Conservation (phyloP, 2,888 invertebrate genomes). For the Amiota mariae region DNA sequence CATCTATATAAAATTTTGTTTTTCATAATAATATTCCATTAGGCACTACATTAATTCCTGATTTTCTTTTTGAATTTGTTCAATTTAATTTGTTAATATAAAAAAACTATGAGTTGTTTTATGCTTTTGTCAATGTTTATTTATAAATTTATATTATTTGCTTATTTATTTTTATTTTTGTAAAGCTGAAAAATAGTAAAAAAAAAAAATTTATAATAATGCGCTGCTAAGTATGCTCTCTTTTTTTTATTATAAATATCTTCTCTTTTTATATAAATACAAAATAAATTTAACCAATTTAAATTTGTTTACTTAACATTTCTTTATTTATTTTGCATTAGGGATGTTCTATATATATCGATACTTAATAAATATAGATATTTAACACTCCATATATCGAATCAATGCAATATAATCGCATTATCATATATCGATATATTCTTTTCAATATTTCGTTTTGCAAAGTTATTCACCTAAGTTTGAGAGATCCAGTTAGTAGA, state of each 20-base stretch:
- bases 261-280: too few relatives aligned
- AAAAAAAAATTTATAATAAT: not conserved
- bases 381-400: too few relatives aligned
- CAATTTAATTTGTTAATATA: conserved; percentile 46
- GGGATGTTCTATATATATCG: too few relatives aligned
- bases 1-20: conserved; percentile 36
- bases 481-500: too few relatives aligned
- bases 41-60: conserved; percentile 63
- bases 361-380: too few relatives aligned
- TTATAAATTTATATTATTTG: conserved; percentile 1
- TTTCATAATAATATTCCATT: conserved; percentile 47
- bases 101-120: conserved; percentile 41
- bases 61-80: conserved; percentile 40
- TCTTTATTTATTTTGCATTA: too few relatives aligned
- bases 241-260: too few relatives aligned
- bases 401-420: too few relatives aligned
- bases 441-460: too few relatives aligned
- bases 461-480: too few relatives aligned
- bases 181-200: not conserved
- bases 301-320: not conserved
- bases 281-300: not conserved
- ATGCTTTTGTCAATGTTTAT: not conserved
- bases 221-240: not conserved
- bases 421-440: too few relatives aligned
- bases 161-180: not conserved